Base-by-base conservation (phyloP, 1,140 invertebrate genomes). In the Nephila pilipes region DNA sequence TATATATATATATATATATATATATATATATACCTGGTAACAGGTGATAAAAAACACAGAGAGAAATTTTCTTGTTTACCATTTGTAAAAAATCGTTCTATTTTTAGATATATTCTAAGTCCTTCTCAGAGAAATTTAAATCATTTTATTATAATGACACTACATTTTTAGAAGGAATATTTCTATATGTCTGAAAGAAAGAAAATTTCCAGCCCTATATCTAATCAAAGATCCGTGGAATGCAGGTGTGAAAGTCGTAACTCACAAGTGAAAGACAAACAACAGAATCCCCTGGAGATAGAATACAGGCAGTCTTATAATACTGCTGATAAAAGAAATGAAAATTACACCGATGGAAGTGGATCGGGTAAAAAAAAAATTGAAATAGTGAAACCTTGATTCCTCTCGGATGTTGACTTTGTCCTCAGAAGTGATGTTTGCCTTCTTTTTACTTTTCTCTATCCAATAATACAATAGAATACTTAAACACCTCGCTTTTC, bases 281-380 rank as follows among this genome's bases (percentile, higher is more conserved):
- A 87, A 29, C 16, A 16, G 57, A 60, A 54, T 87, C 58, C 57
- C 57, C 29, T 36, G 57, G 12, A 57, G 22, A 38, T 25, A 0
- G 54, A 29, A 55, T 0, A 81, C 38, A 54, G 54, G 8, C 85
- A 60, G 63, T 87, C 57, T 32, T 25, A 87, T 63, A 29, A 57
- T 87, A 54, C 55, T 63, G 57, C 57, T 57, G 32, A 22, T 10
- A 87, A 87, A 87, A 60, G 55, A 38, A 63, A 87, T 87, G 60
- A 87, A 87, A 87, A 87, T 87, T 87, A 87, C 32, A 38, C 57
- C 85, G 63, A 36, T 63, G 29, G 63, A 87, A 87, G 57, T 38
- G 57, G 38, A 32, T 22, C 25, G 12, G 80, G 5, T 5, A n/a
- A 81, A 55, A n/a, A 22, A 81, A 54, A 20, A 29, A 6, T 22